Percentiles rank a stretch among this genome's conserved stretches.
These are phyloP conservation scores for Cistogaster globosa DNA, from an alignment of 2,888 invertebrate species.

Conservation along the genomic window DNA sequence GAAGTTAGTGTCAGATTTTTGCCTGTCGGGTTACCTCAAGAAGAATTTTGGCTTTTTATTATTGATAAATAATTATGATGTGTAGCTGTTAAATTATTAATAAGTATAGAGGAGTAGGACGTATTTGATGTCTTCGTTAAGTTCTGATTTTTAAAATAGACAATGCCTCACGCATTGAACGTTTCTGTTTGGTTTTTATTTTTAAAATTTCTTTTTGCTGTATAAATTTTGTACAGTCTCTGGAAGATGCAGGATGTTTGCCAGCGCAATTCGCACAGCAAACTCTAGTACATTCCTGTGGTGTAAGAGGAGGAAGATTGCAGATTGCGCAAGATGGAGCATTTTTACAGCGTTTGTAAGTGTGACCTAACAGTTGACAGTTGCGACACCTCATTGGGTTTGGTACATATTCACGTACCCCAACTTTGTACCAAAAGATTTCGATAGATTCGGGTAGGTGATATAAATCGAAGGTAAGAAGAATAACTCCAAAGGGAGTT, in stretches of 20 bases:
- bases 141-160: too few species aligned
- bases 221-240: too few species aligned
- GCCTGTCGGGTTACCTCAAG: too few species aligned
- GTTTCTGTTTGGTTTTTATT: slow-evolving; percentile 55
- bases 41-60: too few species aligned
- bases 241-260: too few species aligned
- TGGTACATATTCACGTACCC: slow-evolving; percentile 55
- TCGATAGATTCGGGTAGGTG: slow-evolving; percentile 27
- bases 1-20: too few species aligned
- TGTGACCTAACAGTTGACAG: slow-evolving; percentile 65
- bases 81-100: too few species aligned
- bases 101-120: too few species aligned
- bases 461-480: slow-evolving; percentile 23
- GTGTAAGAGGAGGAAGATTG: slow-evolving; percentile 53
- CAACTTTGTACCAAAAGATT: slow-evolving; percentile 40
- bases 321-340: slow-evolving; percentile 12
- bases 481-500: neutral
- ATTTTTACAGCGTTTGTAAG: slow-evolving; percentile 57
- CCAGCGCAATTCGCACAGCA: too few species aligned
- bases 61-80: too few species aligned
- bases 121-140: neutral
- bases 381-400: too few species aligned
- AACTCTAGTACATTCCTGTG: slow-evolving; percentile 31
- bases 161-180: slow-evolving; percentile 51
- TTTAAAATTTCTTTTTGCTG: slow-evolving; percentile 57